A percentile compares a stretch with the other conserved stretches of the same genome.
phyloP scores from a whole-genome alignment of 2,888 invertebrate species.

The Xanthia icteritia region DNA sequence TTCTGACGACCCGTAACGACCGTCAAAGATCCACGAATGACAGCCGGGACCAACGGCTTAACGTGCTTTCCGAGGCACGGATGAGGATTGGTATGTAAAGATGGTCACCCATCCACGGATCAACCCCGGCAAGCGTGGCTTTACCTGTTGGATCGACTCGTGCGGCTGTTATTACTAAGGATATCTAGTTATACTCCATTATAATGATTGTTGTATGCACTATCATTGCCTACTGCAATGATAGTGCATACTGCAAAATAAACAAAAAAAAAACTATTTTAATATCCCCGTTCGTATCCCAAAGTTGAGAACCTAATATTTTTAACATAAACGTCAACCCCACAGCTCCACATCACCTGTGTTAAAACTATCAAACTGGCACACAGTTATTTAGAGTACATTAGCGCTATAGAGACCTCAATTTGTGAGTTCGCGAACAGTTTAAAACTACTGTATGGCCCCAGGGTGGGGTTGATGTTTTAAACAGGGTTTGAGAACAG shows the following conservation, averaged over 20 bases:
- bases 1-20: too few species aligned
- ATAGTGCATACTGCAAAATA: neutral
- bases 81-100: too few species aligned
- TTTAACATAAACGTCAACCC: conserved; percentile 38
- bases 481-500: conserved; percentile 68
- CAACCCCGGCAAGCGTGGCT: too few species aligned
- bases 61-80: too few species aligned
- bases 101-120: too few species aligned
- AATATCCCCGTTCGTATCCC: neutral
- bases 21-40: too few species aligned
- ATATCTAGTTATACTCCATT: neutral
- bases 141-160: too few species aligned
- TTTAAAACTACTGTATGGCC: conserved; percentile 76
- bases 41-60: too few species aligned
- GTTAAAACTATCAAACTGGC: conserved; percentile 66
- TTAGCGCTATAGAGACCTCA: conserved; percentile 75
- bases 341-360: conserved; percentile 59
- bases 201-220: neutral
- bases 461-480: conserved; percentile 71
- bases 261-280: neutral
- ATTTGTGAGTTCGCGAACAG: conserved; percentile 77
- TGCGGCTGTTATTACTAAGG: too few species aligned
- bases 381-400: conserved; percentile 71
- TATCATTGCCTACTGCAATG: too few species aligned
- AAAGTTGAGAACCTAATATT: conserved; percentile 35